Evolutionary conservation across 1,140 invertebrate species (phyloP).

Genomic region (Pogonomyrmex barbatus): DNA sequence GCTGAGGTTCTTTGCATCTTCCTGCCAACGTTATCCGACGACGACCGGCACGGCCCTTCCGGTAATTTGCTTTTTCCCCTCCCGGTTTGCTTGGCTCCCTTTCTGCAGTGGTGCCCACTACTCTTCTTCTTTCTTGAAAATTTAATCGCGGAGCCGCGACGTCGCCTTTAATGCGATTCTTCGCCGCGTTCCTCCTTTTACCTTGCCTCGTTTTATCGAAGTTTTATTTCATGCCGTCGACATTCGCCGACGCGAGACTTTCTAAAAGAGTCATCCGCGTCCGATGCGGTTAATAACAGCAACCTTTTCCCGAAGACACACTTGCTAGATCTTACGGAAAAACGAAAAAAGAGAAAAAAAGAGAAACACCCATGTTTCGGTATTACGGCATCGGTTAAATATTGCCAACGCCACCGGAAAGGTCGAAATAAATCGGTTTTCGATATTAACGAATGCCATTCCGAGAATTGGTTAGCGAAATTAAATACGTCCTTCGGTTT

Average conservation of each 20-base stretch:
- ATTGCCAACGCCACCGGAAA: slow-evolving; percentile 30
- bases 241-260: slow-evolving; percentile 60
- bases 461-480: slow-evolving; percentile 49
- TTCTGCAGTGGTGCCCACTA: slow-evolving; percentile 40
- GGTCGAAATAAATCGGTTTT: slow-evolving; percentile 59
- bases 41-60: slow-evolving; percentile 58
- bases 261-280: slow-evolving; percentile 61
- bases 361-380: slow-evolving; percentile 13
- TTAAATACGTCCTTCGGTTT: slow-evolving; percentile 54
- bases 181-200: slow-evolving; percentile 62
- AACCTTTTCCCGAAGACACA: slow-evolving; percentile 53
- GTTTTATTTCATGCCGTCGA: slow-evolving; percentile 64
- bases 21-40: slow-evolving; percentile 44
- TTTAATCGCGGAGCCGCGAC: slow-evolving; percentile 80
- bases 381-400: slow-evolving; percentile 41
- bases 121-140: slow-evolving; percentile 73
- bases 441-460: slow-evolving; percentile 60
- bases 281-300: slow-evolving; percentile 61
- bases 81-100: slow-evolving; percentile 53
- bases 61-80: slow-evolving; percentile 80
- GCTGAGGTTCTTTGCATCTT: slow-evolving; percentile 74
- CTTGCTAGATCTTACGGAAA: slow-evolving; percentile 31
- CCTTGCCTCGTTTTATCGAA: slow-evolving; percentile 58
- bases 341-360: not conserved
- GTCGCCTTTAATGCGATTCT: slow-evolving; percentile 80